A percentile compares a stretch with the other conserved stretches of the same genome.
phyloP scores from a whole-genome alignment of 2,113 vertebrate species.

The Rhinolophus sinicus region DNA sequence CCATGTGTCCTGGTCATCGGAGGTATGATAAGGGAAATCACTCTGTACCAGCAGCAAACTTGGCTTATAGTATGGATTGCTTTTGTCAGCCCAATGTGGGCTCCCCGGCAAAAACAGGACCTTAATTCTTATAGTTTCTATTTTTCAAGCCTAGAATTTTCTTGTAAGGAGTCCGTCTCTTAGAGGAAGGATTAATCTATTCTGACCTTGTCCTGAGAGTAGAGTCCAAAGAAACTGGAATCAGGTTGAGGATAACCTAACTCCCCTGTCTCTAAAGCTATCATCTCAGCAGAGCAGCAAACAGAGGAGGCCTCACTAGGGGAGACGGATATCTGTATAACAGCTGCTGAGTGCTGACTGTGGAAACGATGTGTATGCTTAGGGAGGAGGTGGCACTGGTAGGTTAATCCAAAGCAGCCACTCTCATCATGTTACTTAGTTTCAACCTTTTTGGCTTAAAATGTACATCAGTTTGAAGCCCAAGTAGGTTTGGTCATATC shows the following conservation, averaged over 20 bases:
- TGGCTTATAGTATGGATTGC: neutral
- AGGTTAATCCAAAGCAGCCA: neutral
- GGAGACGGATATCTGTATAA: neutral
- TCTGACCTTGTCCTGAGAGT: neutral
- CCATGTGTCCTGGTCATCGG: neutral
- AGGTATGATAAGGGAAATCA: neutral
- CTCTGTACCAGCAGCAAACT: neutral
- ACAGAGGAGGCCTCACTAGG: neutral
- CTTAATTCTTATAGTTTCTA: neutral
- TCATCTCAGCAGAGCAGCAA: neutral
- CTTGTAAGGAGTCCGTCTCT: neutral
- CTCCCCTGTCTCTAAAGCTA: neutral
- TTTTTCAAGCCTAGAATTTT: conserved; percentile 18
- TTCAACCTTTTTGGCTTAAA: conserved; percentile 56
- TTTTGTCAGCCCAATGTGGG: neutral
- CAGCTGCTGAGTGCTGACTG: neutral
- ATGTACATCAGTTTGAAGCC: neutral
- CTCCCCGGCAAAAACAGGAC: neutral
- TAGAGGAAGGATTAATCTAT: conserved; percentile 11
- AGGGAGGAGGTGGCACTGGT: neutral
- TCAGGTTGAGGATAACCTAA: neutral
- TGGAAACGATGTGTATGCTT: neutral
- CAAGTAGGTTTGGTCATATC: conserved; percentile 29
- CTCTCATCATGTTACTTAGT: neutral
- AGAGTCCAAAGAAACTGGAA: neutral